Evolutionary conservation across 2,113 vertebrate genomes (phyloP).

Genomic region (Tetraodon nigroviridis): DNA sequence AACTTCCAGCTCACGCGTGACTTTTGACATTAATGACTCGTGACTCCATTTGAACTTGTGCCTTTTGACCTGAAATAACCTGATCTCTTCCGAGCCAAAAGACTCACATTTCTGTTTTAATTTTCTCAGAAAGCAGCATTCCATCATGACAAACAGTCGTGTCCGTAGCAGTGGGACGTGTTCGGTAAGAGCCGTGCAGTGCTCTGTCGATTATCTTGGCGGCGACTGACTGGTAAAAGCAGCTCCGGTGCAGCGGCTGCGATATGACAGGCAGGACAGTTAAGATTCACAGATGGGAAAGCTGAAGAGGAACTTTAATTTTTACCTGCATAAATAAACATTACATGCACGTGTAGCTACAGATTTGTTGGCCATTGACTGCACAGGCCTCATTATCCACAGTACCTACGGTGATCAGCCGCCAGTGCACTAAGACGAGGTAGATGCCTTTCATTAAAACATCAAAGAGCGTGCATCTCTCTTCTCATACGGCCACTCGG

Average conservation of each 20-base stretch:
- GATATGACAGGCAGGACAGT: too few relatives aligned
- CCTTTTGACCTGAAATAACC: conserved; percentile 8
- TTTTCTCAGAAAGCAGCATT: too few relatives aligned
- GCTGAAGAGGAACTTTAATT: too few relatives aligned
- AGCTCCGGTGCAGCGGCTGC: too few relatives aligned
- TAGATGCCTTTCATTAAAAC: conserved; percentile 55
- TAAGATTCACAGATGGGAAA: too few relatives aligned
- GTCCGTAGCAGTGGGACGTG: too few relatives aligned
- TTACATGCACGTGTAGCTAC: too few relatives aligned
- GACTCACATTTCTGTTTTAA: background rate
- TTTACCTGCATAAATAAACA: too few relatives aligned
- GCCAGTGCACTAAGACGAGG: conserved; percentile 31
- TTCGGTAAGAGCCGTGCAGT: too few relatives aligned
- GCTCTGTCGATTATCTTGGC: too few relatives aligned
- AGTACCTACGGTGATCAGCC: conserved; percentile 26
- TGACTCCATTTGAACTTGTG: background rate
- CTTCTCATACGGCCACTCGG: conserved; percentile 46
- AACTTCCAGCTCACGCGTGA: background rate
- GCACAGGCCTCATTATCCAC: conserved; percentile 35
- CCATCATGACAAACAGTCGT: too few relatives aligned
- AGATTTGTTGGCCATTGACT: background rate
- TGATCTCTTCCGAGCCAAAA: background rate
- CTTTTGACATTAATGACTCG: conserved; percentile 2
- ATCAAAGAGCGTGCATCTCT: conserved; percentile 59
- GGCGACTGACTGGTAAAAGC: too few relatives aligned